These are phyloP conservation scores for Xanthorhoe spadicearia DNA, from an alignment of 2,888 invertebrate genomes.

Conservation along the genomic window DNA sequence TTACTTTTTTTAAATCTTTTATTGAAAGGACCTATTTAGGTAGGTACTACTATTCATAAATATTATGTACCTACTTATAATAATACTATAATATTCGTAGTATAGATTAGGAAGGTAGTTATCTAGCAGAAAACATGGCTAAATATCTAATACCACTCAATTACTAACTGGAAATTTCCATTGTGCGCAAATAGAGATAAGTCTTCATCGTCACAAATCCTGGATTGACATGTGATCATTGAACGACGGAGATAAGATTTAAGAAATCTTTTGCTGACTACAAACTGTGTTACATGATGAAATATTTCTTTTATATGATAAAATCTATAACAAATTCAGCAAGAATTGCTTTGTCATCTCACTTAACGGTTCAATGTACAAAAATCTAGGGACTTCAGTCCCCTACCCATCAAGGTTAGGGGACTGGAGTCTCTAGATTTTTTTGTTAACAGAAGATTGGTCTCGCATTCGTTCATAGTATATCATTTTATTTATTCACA, in stretches of 20 bases:
- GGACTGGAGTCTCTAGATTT: background rate
- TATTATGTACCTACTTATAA: too few species aligned
- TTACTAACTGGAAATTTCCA: slow-evolving; percentile 8
- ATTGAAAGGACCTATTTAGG: too few species aligned
- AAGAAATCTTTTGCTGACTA: background rate
- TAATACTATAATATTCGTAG: too few species aligned
- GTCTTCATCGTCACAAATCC: background rate
- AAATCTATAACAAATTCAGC: background rate
- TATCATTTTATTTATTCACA: too few species aligned
- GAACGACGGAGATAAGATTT: slow-evolving; percentile 6
- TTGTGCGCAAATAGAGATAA: slow-evolving; percentile 15
- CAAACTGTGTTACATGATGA: background rate
- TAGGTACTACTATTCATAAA: too few species aligned
- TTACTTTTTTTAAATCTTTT: too few species aligned
- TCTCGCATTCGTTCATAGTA: too few species aligned
- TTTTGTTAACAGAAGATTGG: background rate
- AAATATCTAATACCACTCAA: background rate
- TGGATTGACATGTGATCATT: background rate
- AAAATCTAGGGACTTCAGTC: too few species aligned
- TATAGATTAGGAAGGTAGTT: too few species aligned
- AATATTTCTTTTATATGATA: background rate
- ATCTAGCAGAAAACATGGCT: background rate
- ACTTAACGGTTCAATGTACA: background rate
- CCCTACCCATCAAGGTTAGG: too few species aligned
- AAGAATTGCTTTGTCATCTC: background rate